phyloP scores from a whole-genome alignment of 2,113 vertebrate genomes.

The Toxotes jaculatrix region DNA sequence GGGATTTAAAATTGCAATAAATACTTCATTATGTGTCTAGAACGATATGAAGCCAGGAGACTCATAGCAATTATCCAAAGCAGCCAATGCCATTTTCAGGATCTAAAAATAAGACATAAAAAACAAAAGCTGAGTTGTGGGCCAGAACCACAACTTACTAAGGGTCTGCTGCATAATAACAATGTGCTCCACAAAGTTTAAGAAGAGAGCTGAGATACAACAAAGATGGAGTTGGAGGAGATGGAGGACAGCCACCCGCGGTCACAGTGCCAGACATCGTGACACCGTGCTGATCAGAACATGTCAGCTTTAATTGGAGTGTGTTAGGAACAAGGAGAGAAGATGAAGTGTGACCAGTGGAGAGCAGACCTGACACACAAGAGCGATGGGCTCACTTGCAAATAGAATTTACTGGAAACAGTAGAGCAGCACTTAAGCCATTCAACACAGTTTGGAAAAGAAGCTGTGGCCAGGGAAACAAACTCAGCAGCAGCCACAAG shows the following conservation, averaged over 20 bases:
- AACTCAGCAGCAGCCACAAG: slow-evolving; percentile 46
- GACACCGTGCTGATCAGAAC: slow-evolving; percentile 16
- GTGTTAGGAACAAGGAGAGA: slow-evolving; percentile 37
- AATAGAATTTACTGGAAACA: slow-evolving; percentile 26
- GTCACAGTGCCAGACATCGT: slow-evolving; percentile 44
- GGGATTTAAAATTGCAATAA: slow-evolving; percentile 58
- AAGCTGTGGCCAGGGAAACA: slow-evolving; percentile 36
- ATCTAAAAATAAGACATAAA: slow-evolving; percentile 27
- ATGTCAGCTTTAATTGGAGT: slow-evolving; percentile 63
- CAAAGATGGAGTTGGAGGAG: slow-evolving; percentile 6
- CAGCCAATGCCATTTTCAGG: slow-evolving; percentile 25
- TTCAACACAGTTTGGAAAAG: slow-evolving; percentile 41
- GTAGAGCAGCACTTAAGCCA: slow-evolving; percentile 35
- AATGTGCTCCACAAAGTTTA: slow-evolving; percentile 30
- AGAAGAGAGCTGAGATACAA: slow-evolving; percentile 2
- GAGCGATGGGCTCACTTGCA: slow-evolving; percentile 12
- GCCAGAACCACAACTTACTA: neutral
- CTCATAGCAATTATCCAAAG: slow-evolving; percentile 44
- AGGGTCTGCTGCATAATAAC: slow-evolving; percentile 23
- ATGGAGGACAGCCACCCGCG: slow-evolving; percentile 11
- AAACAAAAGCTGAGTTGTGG: neutral
- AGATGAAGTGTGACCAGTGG: slow-evolving; percentile 51
- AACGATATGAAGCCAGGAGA: slow-evolving; percentile 41
- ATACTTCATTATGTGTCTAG: slow-evolving; percentile 54
- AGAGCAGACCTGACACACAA: slow-evolving; percentile 35